Evolutionary conservation across 2,113 vertebrate genomes (phyloP), one percentile per base, ranked within the genome.

Genomic region (Peromyscus californicus): DNA sequence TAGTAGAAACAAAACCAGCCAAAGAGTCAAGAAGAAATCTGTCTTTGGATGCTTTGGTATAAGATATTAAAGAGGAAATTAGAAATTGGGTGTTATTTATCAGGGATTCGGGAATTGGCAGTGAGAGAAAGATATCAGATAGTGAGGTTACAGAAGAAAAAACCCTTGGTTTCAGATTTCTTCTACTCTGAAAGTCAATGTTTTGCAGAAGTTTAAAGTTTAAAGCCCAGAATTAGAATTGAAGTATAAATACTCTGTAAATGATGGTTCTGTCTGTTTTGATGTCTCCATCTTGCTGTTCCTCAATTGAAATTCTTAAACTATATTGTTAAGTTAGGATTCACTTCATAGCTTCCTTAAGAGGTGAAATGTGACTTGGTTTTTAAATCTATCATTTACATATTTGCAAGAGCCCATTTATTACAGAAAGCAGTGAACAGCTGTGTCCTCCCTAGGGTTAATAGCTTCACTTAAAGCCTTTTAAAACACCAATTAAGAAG

Each of bases 311-410:
- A 94, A 91, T 65, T 85, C 59, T 75, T 89, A 83, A 93, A 82
- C 45, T 89, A 57, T 80, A 95, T 91, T 89, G 42, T 65, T 93
- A n/a, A 63, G 67, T 94, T 94, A 92, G 89, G 42, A 89, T 95
- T 97, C 82, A 94, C 65, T 91, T 91, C 93, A 91, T 67, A 94
- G 80, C 67, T 54, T 93, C 86, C 79, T 95, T 95, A 91, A 92
- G 76, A 96, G 96, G 75, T 79, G 83, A 89, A 97, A 84, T 94
- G 59, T 96, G 92, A 98, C 76, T 96, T 91, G 72, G 33, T 89
- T 97, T 97, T 93, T 72, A 89, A 97, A 59, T 95, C 33, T 93
- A 95, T 91, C 70, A 93, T 96, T 97, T 96, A 95, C 63, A 89
- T 89, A 85, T 94, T 95, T 86, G 89, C 42, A 59, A 65, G 65